Evolutionary conservation across 2,888 invertebrate genomes (phyloP).

Genomic region (Cotesia congregata): DNA sequence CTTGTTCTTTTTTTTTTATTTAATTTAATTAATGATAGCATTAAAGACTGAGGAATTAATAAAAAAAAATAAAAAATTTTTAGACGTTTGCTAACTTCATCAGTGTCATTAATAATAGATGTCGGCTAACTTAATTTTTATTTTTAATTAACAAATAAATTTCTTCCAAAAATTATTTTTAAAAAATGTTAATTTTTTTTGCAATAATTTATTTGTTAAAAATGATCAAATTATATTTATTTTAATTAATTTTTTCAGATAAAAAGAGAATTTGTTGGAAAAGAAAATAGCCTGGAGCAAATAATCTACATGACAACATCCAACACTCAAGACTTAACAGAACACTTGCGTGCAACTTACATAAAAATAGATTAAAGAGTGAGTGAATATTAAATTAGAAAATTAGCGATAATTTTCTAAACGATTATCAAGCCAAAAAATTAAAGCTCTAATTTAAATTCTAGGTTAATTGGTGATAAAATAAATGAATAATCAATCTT

Average conservation of each 20-base stretch:
- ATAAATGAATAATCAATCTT: conserved; percentile 26
- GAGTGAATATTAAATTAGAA: conserved; percentile 14
- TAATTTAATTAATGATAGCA: no score
- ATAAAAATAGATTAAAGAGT: conserved; percentile 59
- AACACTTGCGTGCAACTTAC: conserved; percentile 74
- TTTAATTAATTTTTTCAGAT: conserved; percentile 55
- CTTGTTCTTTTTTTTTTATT: no score
- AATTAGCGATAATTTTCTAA: neutral
- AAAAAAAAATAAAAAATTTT: no score
- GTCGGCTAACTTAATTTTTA: no score
- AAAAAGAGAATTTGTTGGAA: conserved; percentile 67
- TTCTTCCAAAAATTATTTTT: no score
- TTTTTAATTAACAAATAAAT: no score
- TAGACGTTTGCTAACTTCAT: no score
- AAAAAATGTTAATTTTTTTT: neutral
- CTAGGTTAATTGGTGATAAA: conserved; percentile 33
- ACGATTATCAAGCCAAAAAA: neutral
- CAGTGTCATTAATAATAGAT: no score
- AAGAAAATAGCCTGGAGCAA: conserved; percentile 66
- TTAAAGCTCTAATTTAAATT: conserved; percentile 31
- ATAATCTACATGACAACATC: conserved; percentile 74
- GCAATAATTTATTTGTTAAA: no score
- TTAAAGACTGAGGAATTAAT: no score
- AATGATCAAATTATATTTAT: no score
- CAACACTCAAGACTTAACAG: conserved; percentile 71